Base-by-base conservation (phyloP, 2,797 vertebrate species). In the Sebastes oblongus region DNA sequence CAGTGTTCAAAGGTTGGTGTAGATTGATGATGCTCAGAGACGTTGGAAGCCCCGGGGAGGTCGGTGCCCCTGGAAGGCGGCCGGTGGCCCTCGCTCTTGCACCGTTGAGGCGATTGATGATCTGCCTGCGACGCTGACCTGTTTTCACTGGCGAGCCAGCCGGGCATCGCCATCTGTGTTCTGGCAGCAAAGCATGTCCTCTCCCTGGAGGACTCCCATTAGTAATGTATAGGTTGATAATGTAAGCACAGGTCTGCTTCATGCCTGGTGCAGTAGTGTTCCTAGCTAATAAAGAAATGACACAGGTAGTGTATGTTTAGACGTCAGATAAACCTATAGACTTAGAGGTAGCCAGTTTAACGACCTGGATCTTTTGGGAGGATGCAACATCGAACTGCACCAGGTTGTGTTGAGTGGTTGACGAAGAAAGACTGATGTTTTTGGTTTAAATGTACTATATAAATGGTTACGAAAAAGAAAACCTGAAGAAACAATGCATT, bases 11-110 rank as follows among this genome's bases (percentile, higher is more conserved):
- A 92, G 91, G 91, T 90, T 81, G 82, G 10, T 74, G 70, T 77
- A 93, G 94, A 95, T 91, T 90, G 90, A 96, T 95, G 93, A 92
- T 87, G 75, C 46, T 14, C n/a, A 76, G 83, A 77, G 74, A 74
- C 42, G 56, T 73, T 50, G 65, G 83, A 84, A 71, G 36, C 86
- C 90, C 80, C 12, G 2, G 64, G 84, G 92, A 86, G 77, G 24
- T 61, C 14, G 11, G 20, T 54, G 85, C 61, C 86, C 70, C 72
- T 25, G 54, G 56, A 81, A 86, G 75, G 81, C 66, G 76, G 79
- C 77, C 16, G 74, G 71, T 81, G 72, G 84, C 82, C 84, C 80
- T 72, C 52, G 20, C 80, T 73, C 46, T 61, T 55, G 64, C 78
- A n/a, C 66, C 59, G 77, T 66, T 39, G 66, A 81, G 67, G 65